Base-by-base conservation (phyloP, 2,113 vertebrate genomes). In the Ptychochromis oligacanthus region DNA sequence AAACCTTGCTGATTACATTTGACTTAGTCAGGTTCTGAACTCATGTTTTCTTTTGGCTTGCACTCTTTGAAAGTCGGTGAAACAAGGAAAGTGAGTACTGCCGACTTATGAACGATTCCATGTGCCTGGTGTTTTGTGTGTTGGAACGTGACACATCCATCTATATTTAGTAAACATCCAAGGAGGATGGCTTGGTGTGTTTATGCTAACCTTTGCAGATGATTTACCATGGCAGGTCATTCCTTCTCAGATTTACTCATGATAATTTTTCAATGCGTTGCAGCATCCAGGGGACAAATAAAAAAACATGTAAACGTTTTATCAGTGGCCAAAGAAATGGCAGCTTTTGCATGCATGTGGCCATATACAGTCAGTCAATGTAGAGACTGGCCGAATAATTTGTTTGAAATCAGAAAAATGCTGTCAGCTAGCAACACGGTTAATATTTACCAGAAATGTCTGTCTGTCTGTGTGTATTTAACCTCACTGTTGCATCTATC, bases 361-460 rank as follows among this genome's bases (percentile, higher is more conserved):
- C 60, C 14, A 57, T 61, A 60, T 80, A 79, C 72, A 57, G 18
- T 82, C 79, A 74, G 54, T 83, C 75, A 54, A 54, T 61, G 46
- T 1, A 74, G 64, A 77, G 54, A 87, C 22, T 64, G 77, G 85
- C 70, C 49, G 52, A 56, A 87, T 70, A 49, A 83, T 83, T 77
- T 86, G 76, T 92, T 88, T 88, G 52, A 92, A 83, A 83, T 85
- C 60, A 78, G 85, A 78, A 88, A 88, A 87, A 84, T 22, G 77
- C 64, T 7, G 82, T 90, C 31, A 75, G 88, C 89, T 89, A 89
- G 89, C 84, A 91, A 93, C 86, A 28, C 7, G 22, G 81, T 40
- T 92, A 91, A 93, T 90, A 93, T 94, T 93, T 92, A 93, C 87
- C 75, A 65, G 86, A 87, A 83, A 75, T 56, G 89, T 84, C 80